Conservation (phyloP, 2,888 invertebrate species). For the Eilema depressum region DNA sequence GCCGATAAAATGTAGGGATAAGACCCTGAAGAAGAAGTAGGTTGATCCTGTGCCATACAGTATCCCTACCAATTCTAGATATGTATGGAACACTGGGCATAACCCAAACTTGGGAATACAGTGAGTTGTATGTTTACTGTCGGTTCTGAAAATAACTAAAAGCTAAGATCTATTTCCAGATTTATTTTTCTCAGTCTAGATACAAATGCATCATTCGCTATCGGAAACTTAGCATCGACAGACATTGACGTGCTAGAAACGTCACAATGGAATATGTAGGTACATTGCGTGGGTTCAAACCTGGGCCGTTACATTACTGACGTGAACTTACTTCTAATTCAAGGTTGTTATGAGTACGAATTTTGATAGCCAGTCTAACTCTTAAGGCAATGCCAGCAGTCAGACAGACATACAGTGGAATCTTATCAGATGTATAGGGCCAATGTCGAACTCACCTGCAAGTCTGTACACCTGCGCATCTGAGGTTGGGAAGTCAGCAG, state of each 20-base stretch:
- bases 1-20: too few relatives aligned
- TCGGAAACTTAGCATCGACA: background rate
- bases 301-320: background rate
- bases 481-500: too few relatives aligned
- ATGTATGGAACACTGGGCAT: background rate
- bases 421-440: background rate
- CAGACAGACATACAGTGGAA: background rate
- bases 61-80: background rate
- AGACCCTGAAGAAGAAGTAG: too few relatives aligned
- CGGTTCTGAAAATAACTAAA: background rate
- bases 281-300: background rate
- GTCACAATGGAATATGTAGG: background rate
- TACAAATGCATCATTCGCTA: conserved; percentile 2
- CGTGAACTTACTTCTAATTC: background rate
- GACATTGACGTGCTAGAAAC: background rate
- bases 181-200: conserved; percentile 1
- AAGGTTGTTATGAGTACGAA: background rate
- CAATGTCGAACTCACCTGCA: too few relatives aligned
- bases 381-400: background rate
- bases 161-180: background rate
- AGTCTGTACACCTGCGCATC: too few relatives aligned
- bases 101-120: background rate
- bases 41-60: background rate
- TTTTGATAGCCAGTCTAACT: background rate
- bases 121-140: background rate